These are phyloP conservation scores for Nomada ferruginata DNA, from an alignment of 2,888 invertebrate species.

Conservation along the genomic window DNA sequence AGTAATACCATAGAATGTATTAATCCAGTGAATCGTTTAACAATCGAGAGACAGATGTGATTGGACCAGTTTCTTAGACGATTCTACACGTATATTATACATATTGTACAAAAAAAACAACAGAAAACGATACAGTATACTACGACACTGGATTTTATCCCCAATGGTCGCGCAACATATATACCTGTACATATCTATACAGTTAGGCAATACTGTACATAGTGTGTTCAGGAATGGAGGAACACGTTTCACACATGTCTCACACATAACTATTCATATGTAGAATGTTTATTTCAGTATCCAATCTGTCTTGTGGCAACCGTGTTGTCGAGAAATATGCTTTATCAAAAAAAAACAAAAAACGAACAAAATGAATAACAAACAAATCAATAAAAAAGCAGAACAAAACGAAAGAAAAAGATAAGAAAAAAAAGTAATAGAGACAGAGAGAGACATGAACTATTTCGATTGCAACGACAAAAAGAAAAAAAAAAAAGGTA, in stretches of 20 bases:
- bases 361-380: background rate
- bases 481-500: slow-evolving; percentile 37
- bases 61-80: slow-evolving; percentile 76
- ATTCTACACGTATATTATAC: slow-evolving; percentile 28
- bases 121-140: slow-evolving; percentile 29
- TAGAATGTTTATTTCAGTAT: slow-evolving; percentile 88
- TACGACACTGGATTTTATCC: slow-evolving; percentile 65
- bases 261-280: slow-evolving; percentile 83
- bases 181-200: slow-evolving; percentile 57
- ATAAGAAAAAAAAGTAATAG: slow-evolving; percentile 61
- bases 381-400: background rate
- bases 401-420: slow-evolving; percentile 3
- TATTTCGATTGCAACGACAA: slow-evolving; percentile 34
- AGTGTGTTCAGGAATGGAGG: slow-evolving; percentile 68
- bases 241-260: slow-evolving; percentile 81
- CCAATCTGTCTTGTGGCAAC: slow-evolving; percentile 86
- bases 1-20: slow-evolving; percentile 76
- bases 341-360: background rate
- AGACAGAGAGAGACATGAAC: slow-evolving; percentile 39
- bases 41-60: slow-evolving; percentile 84
- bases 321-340: slow-evolving; percentile 22
- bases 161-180: slow-evolving; percentile 39
- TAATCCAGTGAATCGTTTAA: slow-evolving; percentile 81
- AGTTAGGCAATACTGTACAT: slow-evolving; percentile 80
- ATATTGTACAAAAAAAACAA: slow-evolving; percentile 31